Evolutionary conservation across 1,140 invertebrate genomes (phyloP), one percentile per base, ranked within the genome.

Genomic region (Ips nitidus): DNA sequence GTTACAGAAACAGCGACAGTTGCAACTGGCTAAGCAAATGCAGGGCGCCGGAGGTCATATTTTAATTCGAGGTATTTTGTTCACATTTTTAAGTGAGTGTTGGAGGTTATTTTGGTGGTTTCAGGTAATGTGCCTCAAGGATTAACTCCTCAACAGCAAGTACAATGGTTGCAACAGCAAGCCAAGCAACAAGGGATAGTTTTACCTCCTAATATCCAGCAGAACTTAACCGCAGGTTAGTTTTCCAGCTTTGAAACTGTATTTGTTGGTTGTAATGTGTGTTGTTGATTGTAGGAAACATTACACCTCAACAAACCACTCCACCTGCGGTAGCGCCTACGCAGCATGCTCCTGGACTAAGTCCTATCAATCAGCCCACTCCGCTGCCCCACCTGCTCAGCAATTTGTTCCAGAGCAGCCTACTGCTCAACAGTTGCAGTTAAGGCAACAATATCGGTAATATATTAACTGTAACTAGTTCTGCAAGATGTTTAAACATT

Each of bases 101-200:
- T 22, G 22, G 22, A 22, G 22, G 22, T 22, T 22, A 22, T 22
- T 22, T 22, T 22, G 22, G 22, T 22, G 22, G 22, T 22, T 67
- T 53, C 41, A 74, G 70, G 73, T 7, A 74, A 74, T 36, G 82
- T 89, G 57, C 86, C 86, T 0, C 84, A 83, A 0, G 87, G 86
- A 2, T 80, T 89, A 3, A 87, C 83, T 8, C 85, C 85, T 5
- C 87, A 88, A 71, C 88, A 87, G 75, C 89, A 88, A 81, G 82
- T 87, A 69, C 86, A 89, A 75, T 89, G 88, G 87, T 75, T 90
- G 43, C 88, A 89, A 69, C 85, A 86, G 65, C 83, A 84, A 77
- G 84, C 84, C 0, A 85, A 84, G 6, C 80, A 86, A 6, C 83
- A 86, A 61, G 81, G 86, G 4, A 80, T 86, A 0, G 82, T 86